Percentiles rank a stretch among this genome's conserved stretches.
Conservation (phyloP, 2,888 invertebrate genomes). For the Drosophila glabriapex region DNA sequence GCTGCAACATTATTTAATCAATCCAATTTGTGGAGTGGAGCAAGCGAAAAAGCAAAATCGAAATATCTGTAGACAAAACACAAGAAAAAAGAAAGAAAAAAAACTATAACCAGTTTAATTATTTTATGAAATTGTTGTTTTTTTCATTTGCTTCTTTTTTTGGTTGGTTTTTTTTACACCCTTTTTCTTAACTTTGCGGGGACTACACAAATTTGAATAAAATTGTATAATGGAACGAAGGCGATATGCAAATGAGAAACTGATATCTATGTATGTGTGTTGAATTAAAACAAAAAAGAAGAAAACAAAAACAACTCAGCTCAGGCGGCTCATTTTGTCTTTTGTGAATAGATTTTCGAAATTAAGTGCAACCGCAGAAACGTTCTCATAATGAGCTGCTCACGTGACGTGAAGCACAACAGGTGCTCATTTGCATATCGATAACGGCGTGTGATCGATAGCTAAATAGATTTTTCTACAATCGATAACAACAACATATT, state of each 20-base stretch:
- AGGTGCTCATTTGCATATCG: constrained; percentile 63
- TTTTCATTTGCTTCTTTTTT: constrained; percentile 34
- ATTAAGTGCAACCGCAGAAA: constrained; percentile 45
- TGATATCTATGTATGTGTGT: constrained; percentile 28
- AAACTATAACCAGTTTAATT: constrained; percentile 80
- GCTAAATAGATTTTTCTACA: constrained; percentile 34
- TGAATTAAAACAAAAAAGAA: constrained; percentile 24
- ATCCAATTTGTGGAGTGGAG: constrained; percentile 81
- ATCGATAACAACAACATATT: constrained; percentile 53
- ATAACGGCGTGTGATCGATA: constrained; percentile 46
- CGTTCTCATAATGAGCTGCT: constrained; percentile 55
- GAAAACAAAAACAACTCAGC: constrained; percentile 20
- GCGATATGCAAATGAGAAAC: constrained; percentile 54
- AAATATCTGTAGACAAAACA: constrained; percentile 66
- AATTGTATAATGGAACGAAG: constrained; percentile 68
- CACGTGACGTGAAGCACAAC: constrained; percentile 56
- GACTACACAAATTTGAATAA: constrained; percentile 71
- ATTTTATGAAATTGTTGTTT: constrained; percentile 74
- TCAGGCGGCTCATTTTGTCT: constrained; percentile 56
- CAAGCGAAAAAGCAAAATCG: constrained; percentile 69
- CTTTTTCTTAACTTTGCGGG: constrained; percentile 43
- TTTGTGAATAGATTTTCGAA: constrained; percentile 53
- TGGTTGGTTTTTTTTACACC: constrained; percentile 47
- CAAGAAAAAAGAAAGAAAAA: constrained; percentile 38
- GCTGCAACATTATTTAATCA: constrained; percentile 82